Evolutionary conservation across 2,888 invertebrate species (phyloP), one percentile per base, ranked within the genome.

Genomic region (Galerucella pusilla): DNA sequence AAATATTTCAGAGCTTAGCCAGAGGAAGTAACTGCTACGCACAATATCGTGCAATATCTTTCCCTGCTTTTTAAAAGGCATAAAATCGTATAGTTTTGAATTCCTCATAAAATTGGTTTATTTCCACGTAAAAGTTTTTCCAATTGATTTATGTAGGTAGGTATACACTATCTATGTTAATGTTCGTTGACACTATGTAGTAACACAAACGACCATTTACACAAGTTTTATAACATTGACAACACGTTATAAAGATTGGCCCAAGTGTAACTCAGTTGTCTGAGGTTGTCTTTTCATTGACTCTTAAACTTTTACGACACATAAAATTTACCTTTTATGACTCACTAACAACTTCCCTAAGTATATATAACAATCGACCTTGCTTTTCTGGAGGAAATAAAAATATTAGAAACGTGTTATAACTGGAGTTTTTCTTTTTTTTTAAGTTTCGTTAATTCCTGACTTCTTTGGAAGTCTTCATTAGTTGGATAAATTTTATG

Each of bases 261-360:
- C 80, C 81, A 83, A 85, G 79, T 80, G 77, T 76, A 77, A 80
- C 78, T 82, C 82, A 84, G 83, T 85, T 84, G 85, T 85, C 85
- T 84, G 85, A 82, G 84, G 84, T 83, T 85, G 85, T 84, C 82
- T 87, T 71, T 85, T 87, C 87, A 87, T 86, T 85, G 86, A 86
- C 85, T 86, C 86, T 88, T 87, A 87, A 87, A 87, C 84, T 88
- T 83, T 88, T 87, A 88, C 85, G 86, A 85, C 84, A 83, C 87
- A 87, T 88, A 87, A 88, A 88, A 87, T 86, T 87, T 87, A 88
- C 87, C 87, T 87, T 88, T 88, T 88, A 88, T 87, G 86, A 85
- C 83, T 84, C 85, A 85, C 85, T 86, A 85, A 78, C 82, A 82
- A 82, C 83, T 83, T 83, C 84, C 82, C 81, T 78, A 82, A 46